A percentile compares a stretch with the other conserved stretches of the same genome.
These are phyloP conservation scores for Hanleya hanleyi DNA, from an alignment of 2,888 invertebrate genomes.

Conservation along the genomic window DNA sequence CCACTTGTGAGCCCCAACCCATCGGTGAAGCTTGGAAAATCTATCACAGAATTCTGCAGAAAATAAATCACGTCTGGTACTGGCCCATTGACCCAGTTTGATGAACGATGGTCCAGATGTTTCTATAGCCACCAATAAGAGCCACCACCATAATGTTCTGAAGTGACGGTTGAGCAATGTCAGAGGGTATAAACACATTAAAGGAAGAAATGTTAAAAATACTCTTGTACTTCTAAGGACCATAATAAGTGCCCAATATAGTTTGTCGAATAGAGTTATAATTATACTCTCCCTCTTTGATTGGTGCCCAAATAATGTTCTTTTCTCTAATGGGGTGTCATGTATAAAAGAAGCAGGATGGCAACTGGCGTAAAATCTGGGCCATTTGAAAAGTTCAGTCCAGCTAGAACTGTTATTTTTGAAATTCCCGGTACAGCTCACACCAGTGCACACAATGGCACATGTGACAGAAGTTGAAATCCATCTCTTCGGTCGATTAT, in stretches of 20 bases:
- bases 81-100: constrained; percentile 77
- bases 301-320: too few species aligned
- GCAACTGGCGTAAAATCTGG: too few species aligned
- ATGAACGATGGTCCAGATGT: constrained; percentile 75
- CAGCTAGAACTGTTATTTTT: too few species aligned
- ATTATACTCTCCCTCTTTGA: too few species aligned
- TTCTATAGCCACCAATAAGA: constrained; percentile 65
- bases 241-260: not conserved
- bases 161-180: constrained; percentile 29
- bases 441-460: too few species aligned
- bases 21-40: constrained; percentile 71
- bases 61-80: constrained; percentile 75
- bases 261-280: too few species aligned
- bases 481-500: too few species aligned
- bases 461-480: too few species aligned
- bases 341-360: too few species aligned
- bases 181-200: constrained; percentile 54
- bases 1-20: constrained; percentile 72
- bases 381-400: too few species aligned
- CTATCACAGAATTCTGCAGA: constrained; percentile 73
- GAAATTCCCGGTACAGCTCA: too few species aligned
- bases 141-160: constrained; percentile 46
- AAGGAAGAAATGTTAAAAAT: constrained; percentile 46
- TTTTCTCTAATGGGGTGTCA: too few species aligned
- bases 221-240: constrained; percentile 35